Base-by-base conservation (phyloP, 2,113 vertebrate species). In the Emydocephalus ijimae region DNA sequence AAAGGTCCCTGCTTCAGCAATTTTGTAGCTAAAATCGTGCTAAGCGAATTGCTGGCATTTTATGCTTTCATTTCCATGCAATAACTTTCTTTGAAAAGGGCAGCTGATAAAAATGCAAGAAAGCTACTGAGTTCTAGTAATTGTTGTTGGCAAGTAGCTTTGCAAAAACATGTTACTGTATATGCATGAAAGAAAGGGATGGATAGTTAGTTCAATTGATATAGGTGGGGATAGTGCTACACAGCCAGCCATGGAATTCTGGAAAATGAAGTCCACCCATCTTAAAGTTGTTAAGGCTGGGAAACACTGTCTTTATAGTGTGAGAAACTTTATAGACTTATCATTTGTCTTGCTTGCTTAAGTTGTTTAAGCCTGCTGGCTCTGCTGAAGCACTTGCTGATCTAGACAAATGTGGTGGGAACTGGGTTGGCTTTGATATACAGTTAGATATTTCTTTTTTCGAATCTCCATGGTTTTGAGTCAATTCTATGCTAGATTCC, bases 1-100 rank as follows among this genome's bases (percentile, higher is more conserved):
- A 96, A 96, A 91, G 90, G 61, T n/a, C 91, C 94, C 56, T 92
- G 57, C 54, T 95, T 95, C 92, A 94, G 94, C 94, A 94, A 56
- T 93, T 94, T 91, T 93, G 93, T 95, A 52, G 61, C 34, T 92
- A 48, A 74, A 94, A 95, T 59, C 85, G 90, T 92, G 95, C 91
- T 90, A 85, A 64, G 90, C 86, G 55, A 55, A 50, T 91, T 86
- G 43, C 89, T 64, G 85, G 50, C 95, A 94, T 94, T 93, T 85
- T 88, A 87, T 86, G 87, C 94, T 57, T 88, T 95, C 12, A 23
- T 93, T 86, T 92, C 95, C 23, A 26, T 93, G 94, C 95, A n/a
- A 56, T 95, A 93, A 94, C 92, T 88, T 86, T 87, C 86, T 85
- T 90, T 95, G 57, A 94, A 89, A 94, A 95, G 55, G 86, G 94